Evolutionary conservation across 2,888 invertebrate genomes (phyloP), one percentile per base, ranked within the genome.

Genomic region (Crepidodera aurea): DNA sequence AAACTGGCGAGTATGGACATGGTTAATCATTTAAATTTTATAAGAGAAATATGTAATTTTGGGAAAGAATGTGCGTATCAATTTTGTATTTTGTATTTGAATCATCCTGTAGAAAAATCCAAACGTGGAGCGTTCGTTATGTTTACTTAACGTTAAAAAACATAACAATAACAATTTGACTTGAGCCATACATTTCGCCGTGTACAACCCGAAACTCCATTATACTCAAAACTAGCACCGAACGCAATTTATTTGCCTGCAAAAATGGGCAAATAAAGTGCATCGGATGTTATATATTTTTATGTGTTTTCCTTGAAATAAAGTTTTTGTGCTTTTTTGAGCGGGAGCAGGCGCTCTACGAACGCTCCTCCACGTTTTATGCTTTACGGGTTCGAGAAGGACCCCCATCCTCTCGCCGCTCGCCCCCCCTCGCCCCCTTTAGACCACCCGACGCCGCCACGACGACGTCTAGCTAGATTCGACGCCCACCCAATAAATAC

Each of bases 281-380:
- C 79, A 79, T 79, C 78, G 76, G 77, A 79, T 77, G 79, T 79
- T 78, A 78, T 78, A 78, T 79, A 79, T 79, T 79, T 79, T 79
- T 79, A 79, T 79, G 79, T 79, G 78, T 79, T 79, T 79, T 79
- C 78, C 76, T 77, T 72, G 74, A 74, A 77, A 76, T 78, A 78
- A 78, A 77, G 76, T 78, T 78, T 78, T 78, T 77, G 73, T 74
- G 71, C 74, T 75, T 76, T 77, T 77, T 77, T 71, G 58, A 57
- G 42, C 40, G 40, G 60, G 60, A 63, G 64, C 69, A 64, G 51
- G 66, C 66, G 64, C 65, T 51, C 12, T 58, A 48, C 16, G 56
- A 56, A 13, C 48, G 48, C 27, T 57, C 57, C 39, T 57, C 51
- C 51, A 53, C 64, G 63, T 63, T 59, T 60, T 64, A 56, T 64